These are phyloP conservation scores for Hylomyscus alleni DNA, from an alignment of 2,797 vertebrate genomes.

Conservation along the genomic window DNA sequence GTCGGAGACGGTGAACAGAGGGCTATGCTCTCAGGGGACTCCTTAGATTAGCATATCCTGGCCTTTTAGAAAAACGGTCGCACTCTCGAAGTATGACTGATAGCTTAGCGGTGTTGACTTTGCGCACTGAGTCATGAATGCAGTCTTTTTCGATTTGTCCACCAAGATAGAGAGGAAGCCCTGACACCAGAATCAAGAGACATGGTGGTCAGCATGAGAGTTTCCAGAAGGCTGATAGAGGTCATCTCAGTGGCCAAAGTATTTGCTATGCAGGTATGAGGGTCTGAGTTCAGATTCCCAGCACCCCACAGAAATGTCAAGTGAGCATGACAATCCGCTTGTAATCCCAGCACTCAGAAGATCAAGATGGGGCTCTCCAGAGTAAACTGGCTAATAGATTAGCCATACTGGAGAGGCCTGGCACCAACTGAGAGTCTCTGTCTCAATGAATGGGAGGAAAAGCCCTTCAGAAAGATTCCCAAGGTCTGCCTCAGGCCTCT, in stretches of 20 bases:
- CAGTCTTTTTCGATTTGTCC: too few relatives aligned
- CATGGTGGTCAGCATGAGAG: neutral
- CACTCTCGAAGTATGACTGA: neutral
- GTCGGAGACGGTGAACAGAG: neutral
- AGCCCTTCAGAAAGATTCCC: neutral
- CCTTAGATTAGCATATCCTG: conserved; percentile 50
- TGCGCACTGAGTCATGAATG: accelerated
- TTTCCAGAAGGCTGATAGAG: neutral
- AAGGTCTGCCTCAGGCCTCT: neutral
- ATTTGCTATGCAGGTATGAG: neutral
- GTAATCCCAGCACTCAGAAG: neutral
- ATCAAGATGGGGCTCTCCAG: neutral
- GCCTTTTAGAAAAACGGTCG: conserved; percentile 47
- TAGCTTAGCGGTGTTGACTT: neutral
- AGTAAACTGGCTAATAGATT: neutral
- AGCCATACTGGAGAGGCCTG: neutral
- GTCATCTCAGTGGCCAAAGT: neutral
- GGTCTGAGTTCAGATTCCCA: neutral
- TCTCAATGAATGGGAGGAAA: neutral
- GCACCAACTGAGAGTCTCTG: neutral
- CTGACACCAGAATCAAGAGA: neutral
- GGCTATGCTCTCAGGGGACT: neutral
- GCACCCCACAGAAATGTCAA: neutral
- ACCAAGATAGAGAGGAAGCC: neutral
- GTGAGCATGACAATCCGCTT: neutral